Percentiles rank a stretch among this genome's conserved stretches.
phyloP scores from a whole-genome alignment of 2,113 vertebrate genomes.

The Agelaius phoeniceus region DNA sequence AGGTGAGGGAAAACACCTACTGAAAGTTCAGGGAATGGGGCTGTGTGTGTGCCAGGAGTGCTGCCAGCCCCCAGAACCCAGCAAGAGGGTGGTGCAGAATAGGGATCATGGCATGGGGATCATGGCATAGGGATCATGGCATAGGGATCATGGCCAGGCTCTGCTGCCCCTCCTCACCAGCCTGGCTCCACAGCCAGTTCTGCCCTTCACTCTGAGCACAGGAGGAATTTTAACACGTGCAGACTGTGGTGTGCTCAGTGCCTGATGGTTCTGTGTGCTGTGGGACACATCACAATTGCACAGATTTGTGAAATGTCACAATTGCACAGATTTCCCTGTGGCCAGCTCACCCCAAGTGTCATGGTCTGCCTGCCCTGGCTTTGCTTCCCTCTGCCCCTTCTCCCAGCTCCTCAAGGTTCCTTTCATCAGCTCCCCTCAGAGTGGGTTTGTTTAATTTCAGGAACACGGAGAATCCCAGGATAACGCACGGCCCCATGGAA shows the following conservation, averaged over 20 bases:
- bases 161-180: background rate
- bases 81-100: fast-evolving
- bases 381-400: background rate
- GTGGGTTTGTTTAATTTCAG: background rate
- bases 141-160: background rate
- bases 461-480: fast-evolving
- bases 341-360: background rate
- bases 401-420: background rate
- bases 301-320: background rate
- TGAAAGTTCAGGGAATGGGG: background rate
- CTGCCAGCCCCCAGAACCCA: background rate
- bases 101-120: background rate
- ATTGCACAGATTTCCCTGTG: fast-evolving
- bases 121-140: background rate
- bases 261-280: background rate
- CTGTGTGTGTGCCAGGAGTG: background rate
- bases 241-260: background rate
- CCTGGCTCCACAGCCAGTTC: background rate
- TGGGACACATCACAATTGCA: fast-evolving
- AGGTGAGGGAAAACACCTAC: background rate
- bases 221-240: fast-evolving
- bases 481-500: fast-evolving
- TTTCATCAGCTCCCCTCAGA: background rate
- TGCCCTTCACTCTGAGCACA: fast-evolving
- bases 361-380: fast-evolving